These are phyloP conservation scores for Anthoptus insignis DNA, from an alignment of 2,888 invertebrate genomes.

Conservation along the genomic window DNA sequence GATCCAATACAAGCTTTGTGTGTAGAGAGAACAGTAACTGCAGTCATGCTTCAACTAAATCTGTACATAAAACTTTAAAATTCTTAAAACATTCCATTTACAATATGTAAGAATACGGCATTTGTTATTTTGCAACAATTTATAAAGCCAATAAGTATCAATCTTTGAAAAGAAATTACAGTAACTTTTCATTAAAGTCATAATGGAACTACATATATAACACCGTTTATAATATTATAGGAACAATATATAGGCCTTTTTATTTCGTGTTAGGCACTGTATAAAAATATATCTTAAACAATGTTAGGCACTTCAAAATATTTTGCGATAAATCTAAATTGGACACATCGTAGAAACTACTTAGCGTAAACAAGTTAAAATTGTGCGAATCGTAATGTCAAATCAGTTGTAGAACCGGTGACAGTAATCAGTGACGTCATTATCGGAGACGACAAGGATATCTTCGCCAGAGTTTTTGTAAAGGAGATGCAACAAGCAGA, in stretches of 20 bases:
- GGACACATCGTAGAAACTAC: neutral
- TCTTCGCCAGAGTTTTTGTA: constrained; percentile 69
- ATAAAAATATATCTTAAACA: neutral
- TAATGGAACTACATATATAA: no score
- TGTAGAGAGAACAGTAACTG: neutral
- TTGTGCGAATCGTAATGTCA: constrained; percentile 17
- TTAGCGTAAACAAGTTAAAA: neutral
- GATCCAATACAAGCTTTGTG: constrained; percentile 21
- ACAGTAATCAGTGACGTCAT: constrained; percentile 74
- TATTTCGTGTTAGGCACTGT: neutral
- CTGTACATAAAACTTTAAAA: neutral
- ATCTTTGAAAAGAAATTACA: no score
- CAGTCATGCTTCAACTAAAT: constrained; percentile 23
- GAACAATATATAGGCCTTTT: constrained; percentile 13
- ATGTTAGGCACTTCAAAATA: constrained; percentile 25
- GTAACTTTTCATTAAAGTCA: no score
- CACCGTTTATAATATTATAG: constrained; percentile 3
- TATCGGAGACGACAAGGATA: constrained; percentile 63
- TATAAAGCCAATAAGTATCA: constrained; percentile 4
- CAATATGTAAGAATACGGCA: neutral
- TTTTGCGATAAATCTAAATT: constrained; percentile 1
- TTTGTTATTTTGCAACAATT: constrained; percentile 14
- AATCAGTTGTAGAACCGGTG: constrained; percentile 54
- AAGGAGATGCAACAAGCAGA: constrained; percentile 89
- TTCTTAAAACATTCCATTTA: constrained; percentile 12